These are phyloP conservation scores for Chydorus sphaericus DNA, from an alignment of 2,888 invertebrate genomes.

Conservation along the genomic window DNA sequence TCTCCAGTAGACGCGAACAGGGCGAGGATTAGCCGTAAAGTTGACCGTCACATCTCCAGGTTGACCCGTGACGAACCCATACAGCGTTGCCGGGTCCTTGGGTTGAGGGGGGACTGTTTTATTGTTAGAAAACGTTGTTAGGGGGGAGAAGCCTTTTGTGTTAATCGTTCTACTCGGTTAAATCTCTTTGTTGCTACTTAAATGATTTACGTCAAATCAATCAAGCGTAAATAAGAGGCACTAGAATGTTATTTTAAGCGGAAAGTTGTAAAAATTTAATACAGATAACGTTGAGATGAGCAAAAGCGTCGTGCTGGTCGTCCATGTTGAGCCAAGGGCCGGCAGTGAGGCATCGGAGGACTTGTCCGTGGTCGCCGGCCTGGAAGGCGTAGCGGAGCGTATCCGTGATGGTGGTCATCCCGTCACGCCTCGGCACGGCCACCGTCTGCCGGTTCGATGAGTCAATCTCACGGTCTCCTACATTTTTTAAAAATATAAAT, in stretches of 20 bases:
- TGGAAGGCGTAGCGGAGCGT: slow-evolving; percentile 23
- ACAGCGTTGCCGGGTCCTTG: not conserved
- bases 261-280: not conserved
- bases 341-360: slow-evolving; percentile 45
- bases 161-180: too few species aligned
- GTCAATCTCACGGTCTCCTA: slow-evolving; percentile 9
- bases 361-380: slow-evolving; percentile 42
- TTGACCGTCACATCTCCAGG: slow-evolving; percentile 58
- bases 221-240: not conserved
- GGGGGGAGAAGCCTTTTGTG: not conserved
- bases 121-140: not conserved
- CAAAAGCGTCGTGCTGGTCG: not conserved
- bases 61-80: slow-evolving; percentile 51
- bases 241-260: too few species aligned
- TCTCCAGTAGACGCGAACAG: slow-evolving; percentile 24
- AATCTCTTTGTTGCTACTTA: too few species aligned
- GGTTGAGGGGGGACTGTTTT: slow-evolving; percentile 11
- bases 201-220: too few species aligned
- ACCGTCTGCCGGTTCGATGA: not conserved
- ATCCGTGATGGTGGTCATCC: slow-evolving; percentile 45
- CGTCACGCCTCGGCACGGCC: slow-evolving; percentile 22
- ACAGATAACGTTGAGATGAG: slow-evolving; percentile 8
- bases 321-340: slow-evolving; percentile 6
- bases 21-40: slow-evolving; percentile 50
- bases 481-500: not conserved